Evolutionary conservation across 2,888 invertebrate genomes (phyloP).

Genomic region (Parnassius smintheus): DNA sequence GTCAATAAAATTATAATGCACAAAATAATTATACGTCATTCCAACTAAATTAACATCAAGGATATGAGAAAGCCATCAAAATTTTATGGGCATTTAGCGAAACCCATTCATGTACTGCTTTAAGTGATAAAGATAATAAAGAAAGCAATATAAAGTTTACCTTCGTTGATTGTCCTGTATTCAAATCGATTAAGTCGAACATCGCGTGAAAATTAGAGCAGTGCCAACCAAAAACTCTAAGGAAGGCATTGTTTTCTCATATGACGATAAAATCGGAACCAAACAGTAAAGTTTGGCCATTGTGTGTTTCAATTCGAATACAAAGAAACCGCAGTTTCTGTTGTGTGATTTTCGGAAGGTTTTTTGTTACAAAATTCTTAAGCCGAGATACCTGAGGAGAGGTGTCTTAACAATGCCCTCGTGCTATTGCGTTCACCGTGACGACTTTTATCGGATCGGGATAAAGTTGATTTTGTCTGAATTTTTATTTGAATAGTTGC

Average conservation of each 20-base stretch:
- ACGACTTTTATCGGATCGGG: conserved; percentile 6
- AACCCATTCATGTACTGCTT: conserved; percentile 49
- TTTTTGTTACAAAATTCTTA: conserved; percentile 55
- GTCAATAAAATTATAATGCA: conserved; percentile 14
- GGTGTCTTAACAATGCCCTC: conserved; percentile 32
- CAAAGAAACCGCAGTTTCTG: conserved; percentile 71
- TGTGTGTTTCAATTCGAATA: conserved; percentile 61
- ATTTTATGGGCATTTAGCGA: conserved; percentile 57
- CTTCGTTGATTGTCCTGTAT: conserved; percentile 17
- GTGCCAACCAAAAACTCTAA: conserved; percentile 23
- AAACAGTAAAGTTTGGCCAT: conserved; percentile 58
- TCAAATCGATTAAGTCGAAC: conserved; percentile 28
- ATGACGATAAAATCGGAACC: conserved; percentile 62
- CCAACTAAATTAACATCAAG: conserved; percentile 25
- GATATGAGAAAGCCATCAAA: conserved; percentile 62
- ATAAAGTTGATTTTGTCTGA: conserved; percentile 20
- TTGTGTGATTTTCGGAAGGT: conserved; percentile 42
- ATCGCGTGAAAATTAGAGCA: conserved; percentile 27
- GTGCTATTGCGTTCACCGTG: background rate
- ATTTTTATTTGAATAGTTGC: background rate
- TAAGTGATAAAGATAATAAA: conserved; percentile 44
- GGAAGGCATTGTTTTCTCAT: conserved; percentile 48
- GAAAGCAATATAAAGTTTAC: conserved; percentile 2
- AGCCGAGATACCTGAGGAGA: conserved; percentile 60
- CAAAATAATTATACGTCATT: conserved; percentile 24